Conservation (phyloP, 2,888 invertebrate species). For the Scaptomyza reducta region DNA sequence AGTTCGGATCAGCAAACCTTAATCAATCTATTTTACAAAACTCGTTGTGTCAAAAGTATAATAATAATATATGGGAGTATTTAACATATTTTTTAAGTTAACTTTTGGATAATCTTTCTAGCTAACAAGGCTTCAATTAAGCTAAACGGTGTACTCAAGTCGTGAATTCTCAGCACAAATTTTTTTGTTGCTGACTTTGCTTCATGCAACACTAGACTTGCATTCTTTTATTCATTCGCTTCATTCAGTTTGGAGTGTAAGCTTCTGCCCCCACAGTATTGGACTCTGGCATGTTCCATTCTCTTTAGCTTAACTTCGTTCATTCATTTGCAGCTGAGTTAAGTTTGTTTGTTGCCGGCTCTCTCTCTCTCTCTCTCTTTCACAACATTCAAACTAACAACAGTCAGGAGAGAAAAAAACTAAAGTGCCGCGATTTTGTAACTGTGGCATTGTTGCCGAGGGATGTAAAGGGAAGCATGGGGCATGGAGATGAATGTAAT, state of each 20-base stretch:
- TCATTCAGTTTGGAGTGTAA: slow-evolving; percentile 48
- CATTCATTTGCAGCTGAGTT: slow-evolving; percentile 54
- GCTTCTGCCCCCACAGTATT: slow-evolving; percentile 11
- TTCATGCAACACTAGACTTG: slow-evolving; percentile 43
- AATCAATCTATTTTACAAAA: too few species aligned
- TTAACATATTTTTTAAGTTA: neutral
- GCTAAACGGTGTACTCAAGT: slow-evolving; percentile 3
- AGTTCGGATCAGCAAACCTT: too few species aligned
- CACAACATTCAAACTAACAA: slow-evolving; percentile 25
- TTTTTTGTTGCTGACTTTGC: slow-evolving; percentile 23
- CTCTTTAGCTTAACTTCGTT: slow-evolving; percentile 40
- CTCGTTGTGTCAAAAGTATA: too few species aligned
- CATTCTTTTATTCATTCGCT: slow-evolving; percentile 62
- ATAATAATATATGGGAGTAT: neutral
- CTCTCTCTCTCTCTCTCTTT: slow-evolving; percentile 11
- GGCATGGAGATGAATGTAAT: slow-evolving; percentile 22
- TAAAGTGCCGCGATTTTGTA: slow-evolving; percentile 57
- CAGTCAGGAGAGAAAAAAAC: slow-evolving; percentile 38
- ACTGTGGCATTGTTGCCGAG: slow-evolving; percentile 45
- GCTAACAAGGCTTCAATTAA: neutral
- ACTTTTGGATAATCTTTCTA: neutral
- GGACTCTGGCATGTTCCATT: slow-evolving; percentile 16
- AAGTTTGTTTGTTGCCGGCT: slow-evolving; percentile 50
- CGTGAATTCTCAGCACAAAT: neutral
- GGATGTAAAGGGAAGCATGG: neutral